Conservation (phyloP, 2,888 invertebrate species). For the Nysson spinosus region DNA sequence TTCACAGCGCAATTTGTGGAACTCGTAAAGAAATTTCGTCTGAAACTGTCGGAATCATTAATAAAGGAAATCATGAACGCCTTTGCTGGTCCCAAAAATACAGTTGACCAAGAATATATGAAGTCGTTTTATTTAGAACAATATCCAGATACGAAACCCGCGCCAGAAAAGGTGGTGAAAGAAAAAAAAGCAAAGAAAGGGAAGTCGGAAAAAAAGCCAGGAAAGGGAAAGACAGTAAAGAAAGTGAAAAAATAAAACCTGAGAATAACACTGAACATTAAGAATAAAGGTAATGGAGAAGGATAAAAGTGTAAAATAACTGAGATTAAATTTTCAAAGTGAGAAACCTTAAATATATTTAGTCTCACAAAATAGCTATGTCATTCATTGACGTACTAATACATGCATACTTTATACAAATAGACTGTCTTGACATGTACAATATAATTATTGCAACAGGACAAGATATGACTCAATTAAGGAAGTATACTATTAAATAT, state of each 20-base stretch:
- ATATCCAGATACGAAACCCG: conserved; percentile 76
- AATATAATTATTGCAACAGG: too few species aligned
- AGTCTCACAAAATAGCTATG: too few species aligned
- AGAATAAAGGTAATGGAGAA: neutral
- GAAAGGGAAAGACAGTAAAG: conserved; percentile 13
- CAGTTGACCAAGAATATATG: conserved; percentile 71
- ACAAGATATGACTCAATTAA: too few species aligned
- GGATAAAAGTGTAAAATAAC: neutral
- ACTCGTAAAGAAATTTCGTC: conserved; percentile 71
- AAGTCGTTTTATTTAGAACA: conserved; percentile 74
- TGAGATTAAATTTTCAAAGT: too few species aligned
- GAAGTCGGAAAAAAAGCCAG: conserved; percentile 44
- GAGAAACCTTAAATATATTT: too few species aligned
- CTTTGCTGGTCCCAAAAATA: conserved; percentile 57
- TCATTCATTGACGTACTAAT: too few species aligned
- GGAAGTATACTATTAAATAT: too few species aligned
- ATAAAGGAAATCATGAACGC: conserved; percentile 63
- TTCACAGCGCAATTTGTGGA: conserved; percentile 70
- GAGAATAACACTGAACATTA: neutral
- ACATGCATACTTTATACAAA: too few species aligned
- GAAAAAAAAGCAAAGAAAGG: conserved; percentile 62
- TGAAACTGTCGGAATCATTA: conserved; percentile 71
- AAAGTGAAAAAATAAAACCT: conserved; percentile 10
- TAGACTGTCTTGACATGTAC: too few species aligned
- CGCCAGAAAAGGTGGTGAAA: conserved; percentile 61